Base-by-base conservation (phyloP, 2,113 vertebrate genomes). In the Tenrec ecaudatus region DNA sequence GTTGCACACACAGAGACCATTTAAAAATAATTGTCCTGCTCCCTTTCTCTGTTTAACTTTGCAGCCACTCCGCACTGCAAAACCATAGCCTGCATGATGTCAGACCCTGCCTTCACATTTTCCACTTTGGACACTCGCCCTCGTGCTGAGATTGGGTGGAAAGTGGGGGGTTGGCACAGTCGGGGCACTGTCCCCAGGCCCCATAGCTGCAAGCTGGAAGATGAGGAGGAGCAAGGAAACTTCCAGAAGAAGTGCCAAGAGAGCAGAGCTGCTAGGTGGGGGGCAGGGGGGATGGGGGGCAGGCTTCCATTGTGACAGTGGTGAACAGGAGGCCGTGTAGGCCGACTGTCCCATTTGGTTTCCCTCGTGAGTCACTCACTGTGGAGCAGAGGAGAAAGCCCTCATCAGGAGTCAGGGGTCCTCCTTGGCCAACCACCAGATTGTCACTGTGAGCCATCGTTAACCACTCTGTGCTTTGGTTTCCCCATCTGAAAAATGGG, bases 331-430 rank as follows among this genome's bases (percentile, higher is more conserved):
- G n/a, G 9, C 62, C 2, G 29, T 23, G 25, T 31, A 29, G 17
- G 9, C 25, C 0, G 4, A 14, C 1, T 6, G 12, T 1, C 15
- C 2, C 2, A 2, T 4, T 4, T 16, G 3, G 19, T 22, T 15
- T 27, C 38, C 1, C 3, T 14, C 27, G 66, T 0, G 4, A 2
- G 1, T 10, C 14, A 0, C 78, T 71, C 3, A 0, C 19, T 23
- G 9, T 6, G 57, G 22, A 8, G 6, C 2, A 3, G 6, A 1
- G 68, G 68, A 11, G 22, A 40, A 58, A 33, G 38, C n/a, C 47
- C 33, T 15, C 33, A 4, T 31, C 29, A 4, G 17, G 6, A n/a
- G 53, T 31, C 79, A 40, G 53, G 40, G 0, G 0, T 12, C 66
- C 53, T 27, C 2, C 47, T 62, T n/a, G 60, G 36, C 79, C 64